These are phyloP conservation scores for Melozone crissalis DNA, from an alignment of 2,113 vertebrate species.

Conservation along the genomic window DNA sequence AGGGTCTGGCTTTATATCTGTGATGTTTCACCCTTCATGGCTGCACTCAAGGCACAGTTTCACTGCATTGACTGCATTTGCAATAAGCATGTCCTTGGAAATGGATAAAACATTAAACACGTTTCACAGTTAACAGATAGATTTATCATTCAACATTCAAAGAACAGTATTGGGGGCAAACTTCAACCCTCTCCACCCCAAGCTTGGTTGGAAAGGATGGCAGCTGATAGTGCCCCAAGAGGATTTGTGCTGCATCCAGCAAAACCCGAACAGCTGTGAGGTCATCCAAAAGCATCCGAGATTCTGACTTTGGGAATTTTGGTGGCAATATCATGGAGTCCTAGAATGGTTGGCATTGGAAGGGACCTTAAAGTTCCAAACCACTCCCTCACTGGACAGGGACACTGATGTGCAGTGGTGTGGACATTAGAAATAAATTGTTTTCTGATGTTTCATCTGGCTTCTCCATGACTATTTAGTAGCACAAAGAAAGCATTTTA, in stretches of 20 bases:
- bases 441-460: not conserved
- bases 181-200: fast-evolving
- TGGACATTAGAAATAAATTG: not conserved
- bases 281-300: not conserved
- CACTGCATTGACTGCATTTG: not conserved
- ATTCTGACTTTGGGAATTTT: not conserved
- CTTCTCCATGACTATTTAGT: not conserved
- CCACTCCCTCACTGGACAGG: fast-evolving
- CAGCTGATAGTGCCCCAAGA: fast-evolving
- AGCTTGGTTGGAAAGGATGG: not conserved
- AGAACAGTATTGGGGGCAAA: not conserved
- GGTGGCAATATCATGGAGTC: not conserved
- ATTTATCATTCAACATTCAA: not conserved
- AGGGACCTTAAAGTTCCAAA: not conserved
- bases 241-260: not conserved
- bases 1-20: not conserved
- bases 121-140: not conserved
- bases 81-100: not conserved
- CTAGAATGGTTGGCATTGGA: not conserved
- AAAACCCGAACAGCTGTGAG: not conserved
- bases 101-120: not conserved
- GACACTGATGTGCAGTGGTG: not conserved
- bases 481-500: not conserved
- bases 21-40: not conserved
- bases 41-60: not conserved